phyloP scores from a whole-genome alignment of 2,113 vertebrate species.

The Acanthisitta chloris region DNA sequence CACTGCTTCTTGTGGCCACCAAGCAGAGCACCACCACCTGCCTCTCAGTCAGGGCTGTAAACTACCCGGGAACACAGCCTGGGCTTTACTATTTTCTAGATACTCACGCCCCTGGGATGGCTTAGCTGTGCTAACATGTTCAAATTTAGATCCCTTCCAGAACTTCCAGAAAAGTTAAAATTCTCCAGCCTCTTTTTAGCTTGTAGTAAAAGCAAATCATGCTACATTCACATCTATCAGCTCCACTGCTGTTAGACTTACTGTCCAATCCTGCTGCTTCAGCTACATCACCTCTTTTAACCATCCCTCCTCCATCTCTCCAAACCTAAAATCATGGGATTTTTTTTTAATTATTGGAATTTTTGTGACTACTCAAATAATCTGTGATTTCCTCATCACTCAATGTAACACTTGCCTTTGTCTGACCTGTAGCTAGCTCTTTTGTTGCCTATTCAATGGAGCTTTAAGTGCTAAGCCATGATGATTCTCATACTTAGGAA shows the following conservation, averaged over 20 bases:
- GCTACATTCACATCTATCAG: neutral
- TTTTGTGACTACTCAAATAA: neutral
- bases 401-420: neutral
- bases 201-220: neutral
- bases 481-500: neutral
- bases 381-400: neutral
- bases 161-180: neutral
- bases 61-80: rapidly evolving
- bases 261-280: neutral
- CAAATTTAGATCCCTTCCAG: neutral
- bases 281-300: neutral
- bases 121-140: neutral
- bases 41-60: neutral
- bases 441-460: neutral
- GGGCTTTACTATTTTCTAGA: neutral
- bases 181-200: neutral
- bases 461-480: neutral
- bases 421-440: neutral
- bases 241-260: neutral
- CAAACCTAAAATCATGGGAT: neutral
- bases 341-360: neutral
- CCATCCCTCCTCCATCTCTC: neutral
- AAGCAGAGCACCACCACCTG: neutral
- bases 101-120: neutral
- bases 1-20: neutral